phyloP scores from a whole-genome alignment of 53 echinoderm and acorn worm genomes.

The Patiria pectinifera region DNA sequence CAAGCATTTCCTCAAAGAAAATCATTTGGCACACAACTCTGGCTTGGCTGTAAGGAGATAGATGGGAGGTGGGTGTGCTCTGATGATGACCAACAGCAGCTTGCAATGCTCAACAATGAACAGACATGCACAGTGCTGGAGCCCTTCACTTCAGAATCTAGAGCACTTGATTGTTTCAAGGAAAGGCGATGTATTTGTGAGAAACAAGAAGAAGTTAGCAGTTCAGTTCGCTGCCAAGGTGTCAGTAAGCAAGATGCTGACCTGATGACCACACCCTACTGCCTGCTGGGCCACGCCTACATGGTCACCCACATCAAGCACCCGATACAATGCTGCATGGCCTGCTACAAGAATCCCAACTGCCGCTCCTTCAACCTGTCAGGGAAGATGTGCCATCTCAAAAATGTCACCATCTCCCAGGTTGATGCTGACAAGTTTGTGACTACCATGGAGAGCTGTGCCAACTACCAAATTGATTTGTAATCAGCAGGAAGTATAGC shows the following conservation, averaged over 20 bases:
- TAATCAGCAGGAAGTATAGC: too few species aligned
- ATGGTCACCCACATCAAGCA: not conserved
- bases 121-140: not conserved
- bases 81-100: not conserved
- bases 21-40: not conserved
- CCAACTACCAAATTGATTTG: not conserved
- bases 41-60: conserved; percentile 15
- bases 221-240: not conserved
- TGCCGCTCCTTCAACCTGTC: conserved; percentile 51
- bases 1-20: not conserved
- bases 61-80: not conserved
- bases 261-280: conserved; percentile 26
- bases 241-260: not conserved
- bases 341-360: conserved; percentile 21
- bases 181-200: not conserved
- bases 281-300: conserved; percentile 33
- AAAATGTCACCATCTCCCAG: conserved; percentile 27
- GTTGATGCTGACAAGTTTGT: not conserved
- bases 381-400: conserved; percentile 36
- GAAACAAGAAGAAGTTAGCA: not conserved
- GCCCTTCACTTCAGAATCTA: not conserved
- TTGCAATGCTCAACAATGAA: not conserved
- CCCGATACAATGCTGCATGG: conserved; percentile 34
- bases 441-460: not conserved
- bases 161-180: not conserved